phyloP scores from a whole-genome alignment of 2,888 invertebrate species.

The Ectemnius cavifrons region DNA sequence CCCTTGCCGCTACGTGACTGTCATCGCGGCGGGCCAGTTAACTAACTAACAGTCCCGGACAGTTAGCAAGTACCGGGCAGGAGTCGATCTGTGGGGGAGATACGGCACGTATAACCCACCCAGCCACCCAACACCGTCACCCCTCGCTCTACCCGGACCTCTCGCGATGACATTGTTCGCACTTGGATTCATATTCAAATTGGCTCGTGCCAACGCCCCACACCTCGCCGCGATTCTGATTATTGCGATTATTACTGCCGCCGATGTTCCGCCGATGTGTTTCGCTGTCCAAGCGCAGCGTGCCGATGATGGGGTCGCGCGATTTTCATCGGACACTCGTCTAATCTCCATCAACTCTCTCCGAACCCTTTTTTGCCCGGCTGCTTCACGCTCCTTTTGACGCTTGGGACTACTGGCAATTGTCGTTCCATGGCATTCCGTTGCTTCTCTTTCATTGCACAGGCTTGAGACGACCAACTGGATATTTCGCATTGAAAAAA shows the following conservation, averaged over 20 bases:
- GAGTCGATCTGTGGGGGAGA: slow-evolving; percentile 75
- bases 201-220: slow-evolving; percentile 67
- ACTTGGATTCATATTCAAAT: slow-evolving; percentile 78
- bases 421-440: not conserved
- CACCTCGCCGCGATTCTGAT: slow-evolving; percentile 68
- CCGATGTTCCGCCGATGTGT: slow-evolving; percentile 66
- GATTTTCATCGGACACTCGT: slow-evolving; percentile 43
- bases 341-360: slow-evolving; percentile 2
- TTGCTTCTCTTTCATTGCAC: not conserved
- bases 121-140: slow-evolving; percentile 14
- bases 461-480: not conserved
- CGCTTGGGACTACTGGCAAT: no score
- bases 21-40: slow-evolving; percentile 76
- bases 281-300: slow-evolving; percentile 40
- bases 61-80: slow-evolving; percentile 72
- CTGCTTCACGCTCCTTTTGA: no score
- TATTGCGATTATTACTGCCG: slow-evolving; percentile 75
- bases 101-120: slow-evolving; percentile 74
- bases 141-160: slow-evolving; percentile 40
- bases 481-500: no score
- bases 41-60: slow-evolving; percentile 76
- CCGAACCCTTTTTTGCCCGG: not conserved
- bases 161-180: slow-evolving; percentile 76
- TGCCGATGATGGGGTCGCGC: slow-evolving; percentile 33
- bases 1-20: slow-evolving; percentile 74